Evolutionary conservation across 2,797 vertebrate species (phyloP).

Genomic region (Tinamus major): DNA sequence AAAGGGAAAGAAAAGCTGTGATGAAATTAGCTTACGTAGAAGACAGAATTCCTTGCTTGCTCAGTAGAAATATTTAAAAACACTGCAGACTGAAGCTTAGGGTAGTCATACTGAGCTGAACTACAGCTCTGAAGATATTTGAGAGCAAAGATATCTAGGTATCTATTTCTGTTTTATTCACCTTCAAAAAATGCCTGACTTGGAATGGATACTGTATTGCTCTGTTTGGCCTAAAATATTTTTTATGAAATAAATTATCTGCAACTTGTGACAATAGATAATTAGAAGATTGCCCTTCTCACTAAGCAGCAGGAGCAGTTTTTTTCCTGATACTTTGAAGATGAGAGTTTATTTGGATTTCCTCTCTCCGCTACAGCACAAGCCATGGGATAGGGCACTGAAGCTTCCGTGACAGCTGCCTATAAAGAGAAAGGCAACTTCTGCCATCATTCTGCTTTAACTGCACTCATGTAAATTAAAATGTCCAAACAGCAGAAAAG

Average conservation of each 20-base stretch:
- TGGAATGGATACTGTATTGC: background rate
- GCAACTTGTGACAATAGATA: background rate
- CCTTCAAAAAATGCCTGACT: background rate
- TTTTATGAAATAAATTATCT: background rate
- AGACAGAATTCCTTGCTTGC: background rate
- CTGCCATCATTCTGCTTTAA: background rate
- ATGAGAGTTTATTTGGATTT: background rate
- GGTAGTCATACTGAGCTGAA: background rate
- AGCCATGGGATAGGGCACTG: background rate
- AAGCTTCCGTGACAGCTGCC: background rate
- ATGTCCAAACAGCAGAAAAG: accelerated
- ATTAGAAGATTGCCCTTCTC: background rate
- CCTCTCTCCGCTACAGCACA: background rate
- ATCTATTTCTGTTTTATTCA: background rate
- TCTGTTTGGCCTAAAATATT: background rate
- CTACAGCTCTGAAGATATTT: background rate
- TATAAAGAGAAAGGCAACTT: background rate
- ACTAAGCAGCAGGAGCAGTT: background rate
- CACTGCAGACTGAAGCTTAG: background rate
- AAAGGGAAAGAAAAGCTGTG: background rate
- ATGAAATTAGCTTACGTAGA: background rate
- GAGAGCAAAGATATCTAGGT: background rate
- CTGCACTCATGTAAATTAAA: background rate
- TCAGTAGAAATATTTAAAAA: background rate
- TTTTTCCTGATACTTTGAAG: background rate